Conservation (phyloP, 2,888 invertebrate species). For the Drosophila meridionalis region DNA sequence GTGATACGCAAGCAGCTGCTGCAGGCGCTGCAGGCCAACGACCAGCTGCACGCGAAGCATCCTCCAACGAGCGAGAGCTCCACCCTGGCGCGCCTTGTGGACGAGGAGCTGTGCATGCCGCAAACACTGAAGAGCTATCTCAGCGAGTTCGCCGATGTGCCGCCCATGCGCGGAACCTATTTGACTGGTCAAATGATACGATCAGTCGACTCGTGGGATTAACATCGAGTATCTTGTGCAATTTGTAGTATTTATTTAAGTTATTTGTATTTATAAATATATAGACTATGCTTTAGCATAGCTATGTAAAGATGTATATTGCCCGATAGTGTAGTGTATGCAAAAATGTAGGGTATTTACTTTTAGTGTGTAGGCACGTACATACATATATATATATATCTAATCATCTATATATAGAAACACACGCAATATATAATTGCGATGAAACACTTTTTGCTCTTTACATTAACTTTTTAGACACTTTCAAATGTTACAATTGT, state of each 20-base stretch:
- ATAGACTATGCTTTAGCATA: slow-evolving; percentile 27
- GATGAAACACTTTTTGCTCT: slow-evolving; percentile 4
- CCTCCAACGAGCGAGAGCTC: slow-evolving; percentile 78
- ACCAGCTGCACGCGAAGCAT: slow-evolving; percentile 52
- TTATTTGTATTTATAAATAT: slow-evolving; percentile 43
- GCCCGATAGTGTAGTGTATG: slow-evolving; percentile 11
- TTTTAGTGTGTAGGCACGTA: slow-evolving; percentile 15
- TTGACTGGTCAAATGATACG: slow-evolving; percentile 9
- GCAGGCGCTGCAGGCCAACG: slow-evolving; percentile 60
- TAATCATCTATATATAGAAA: slow-evolving; percentile 16
- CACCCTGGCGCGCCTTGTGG: slow-evolving; percentile 76
- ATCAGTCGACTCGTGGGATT: slow-evolving; percentile 57
- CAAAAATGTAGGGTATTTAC: slow-evolving; percentile 24
- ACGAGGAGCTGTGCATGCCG: slow-evolving; percentile 78
- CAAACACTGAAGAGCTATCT: slow-evolving; percentile 78
- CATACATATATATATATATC: slow-evolving; percentile 16
- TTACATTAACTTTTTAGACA: slow-evolving; percentile 23
- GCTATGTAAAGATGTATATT: slow-evolving; percentile 13
- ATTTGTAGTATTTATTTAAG: slow-evolving; percentile 39
- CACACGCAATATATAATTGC: neutral
- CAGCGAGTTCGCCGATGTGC: slow-evolving; percentile 81
- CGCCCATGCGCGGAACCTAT: slow-evolving; percentile 53
- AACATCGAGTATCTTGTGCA: slow-evolving; percentile 32
- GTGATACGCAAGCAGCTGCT: slow-evolving; percentile 76
- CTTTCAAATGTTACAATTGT: slow-evolving; percentile 8